Evolutionary conservation across 2,113 vertebrate genomes (phyloP).

Genomic region (Dolichotis patagonum): DNA sequence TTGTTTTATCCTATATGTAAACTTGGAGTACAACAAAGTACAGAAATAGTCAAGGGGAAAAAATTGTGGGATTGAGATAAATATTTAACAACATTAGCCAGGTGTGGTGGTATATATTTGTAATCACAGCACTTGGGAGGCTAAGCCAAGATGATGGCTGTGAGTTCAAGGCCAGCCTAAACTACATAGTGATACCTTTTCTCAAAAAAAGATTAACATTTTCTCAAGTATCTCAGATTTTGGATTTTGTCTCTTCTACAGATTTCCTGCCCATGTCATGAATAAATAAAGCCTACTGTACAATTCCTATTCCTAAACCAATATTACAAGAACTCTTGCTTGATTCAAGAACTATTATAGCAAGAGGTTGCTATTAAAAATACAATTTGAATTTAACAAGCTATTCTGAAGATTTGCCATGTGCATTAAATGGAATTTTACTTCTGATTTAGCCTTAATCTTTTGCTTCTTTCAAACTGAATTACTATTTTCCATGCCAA

Average conservation of each 20-base stretch:
- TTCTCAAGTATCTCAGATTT: slow-evolving; percentile 48
- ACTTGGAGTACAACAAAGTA: not conserved
- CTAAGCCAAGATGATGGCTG: not conserved
- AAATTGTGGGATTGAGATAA: not conserved
- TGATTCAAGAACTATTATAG: slow-evolving; percentile 16
- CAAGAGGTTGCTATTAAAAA: not conserved
- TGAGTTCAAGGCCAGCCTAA: not conserved
- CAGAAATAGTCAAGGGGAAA: not conserved
- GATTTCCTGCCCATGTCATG: not conserved
- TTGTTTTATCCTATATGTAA: slow-evolving; percentile 4
- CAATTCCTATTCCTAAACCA: slow-evolving; percentile 3
- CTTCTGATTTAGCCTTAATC: slow-evolving; percentile 43
- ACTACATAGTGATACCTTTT: not conserved
- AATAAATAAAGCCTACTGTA: not conserved
- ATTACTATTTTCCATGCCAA: not conserved
- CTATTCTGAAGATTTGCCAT: slow-evolving; percentile 21
- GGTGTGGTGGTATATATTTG: not conserved
- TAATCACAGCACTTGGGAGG: not conserved
- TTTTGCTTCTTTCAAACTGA: slow-evolving; percentile 35
- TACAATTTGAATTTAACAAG: slow-evolving; percentile 27
- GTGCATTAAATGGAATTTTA: slow-evolving; percentile 56
- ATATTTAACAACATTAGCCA: not conserved
- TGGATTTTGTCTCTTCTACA: not conserved
- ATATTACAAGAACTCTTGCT: not conserved
- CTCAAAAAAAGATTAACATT: not conserved